These are phyloP conservation scores for Clivina fossor DNA, from an alignment of 2,888 invertebrate species.

Conservation along the genomic window DNA sequence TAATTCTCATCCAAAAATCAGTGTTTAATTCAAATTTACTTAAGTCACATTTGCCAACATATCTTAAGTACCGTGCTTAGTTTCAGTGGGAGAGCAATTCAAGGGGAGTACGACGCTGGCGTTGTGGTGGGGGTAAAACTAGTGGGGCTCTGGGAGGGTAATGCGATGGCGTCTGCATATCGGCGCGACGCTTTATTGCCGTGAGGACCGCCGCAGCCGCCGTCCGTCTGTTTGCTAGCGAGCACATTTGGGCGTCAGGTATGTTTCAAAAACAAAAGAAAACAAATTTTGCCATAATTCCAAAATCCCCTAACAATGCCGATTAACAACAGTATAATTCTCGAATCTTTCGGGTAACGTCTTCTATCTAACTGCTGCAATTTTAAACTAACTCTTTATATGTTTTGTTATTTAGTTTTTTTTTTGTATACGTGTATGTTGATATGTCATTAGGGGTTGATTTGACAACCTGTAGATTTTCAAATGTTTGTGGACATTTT, in stretches of 20 bases:
- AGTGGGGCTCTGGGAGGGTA: conserved; percentile 40
- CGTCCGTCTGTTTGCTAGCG: conserved; percentile 46
- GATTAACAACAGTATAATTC: no score
- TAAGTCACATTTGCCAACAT: not conserved
- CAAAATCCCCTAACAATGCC: not conserved
- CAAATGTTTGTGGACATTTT: no score
- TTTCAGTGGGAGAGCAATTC: not conserved
- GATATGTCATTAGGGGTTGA: no score
- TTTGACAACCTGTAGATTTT: no score
- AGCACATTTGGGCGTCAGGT: conserved; percentile 49
- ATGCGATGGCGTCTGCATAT: conserved; percentile 42
- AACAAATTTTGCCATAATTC: conserved; percentile 10
- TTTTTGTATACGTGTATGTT: no score
- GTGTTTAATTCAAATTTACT: not conserved
- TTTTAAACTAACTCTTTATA: no score
- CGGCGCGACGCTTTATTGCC: conserved; percentile 54
- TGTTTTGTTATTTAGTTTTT: no score
- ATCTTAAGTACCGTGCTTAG: no score
- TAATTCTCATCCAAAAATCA: no score
- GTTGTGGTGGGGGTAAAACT: conserved; percentile 8
- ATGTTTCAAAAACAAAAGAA: no score
- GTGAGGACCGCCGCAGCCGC: conserved; percentile 53
- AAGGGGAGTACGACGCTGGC: not conserved
- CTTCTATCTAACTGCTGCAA: no score
- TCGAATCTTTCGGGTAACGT: no score